These are phyloP conservation scores for Parnassius glacialis DNA, from an alignment of 2,888 invertebrate species.

Conservation along the genomic window DNA sequence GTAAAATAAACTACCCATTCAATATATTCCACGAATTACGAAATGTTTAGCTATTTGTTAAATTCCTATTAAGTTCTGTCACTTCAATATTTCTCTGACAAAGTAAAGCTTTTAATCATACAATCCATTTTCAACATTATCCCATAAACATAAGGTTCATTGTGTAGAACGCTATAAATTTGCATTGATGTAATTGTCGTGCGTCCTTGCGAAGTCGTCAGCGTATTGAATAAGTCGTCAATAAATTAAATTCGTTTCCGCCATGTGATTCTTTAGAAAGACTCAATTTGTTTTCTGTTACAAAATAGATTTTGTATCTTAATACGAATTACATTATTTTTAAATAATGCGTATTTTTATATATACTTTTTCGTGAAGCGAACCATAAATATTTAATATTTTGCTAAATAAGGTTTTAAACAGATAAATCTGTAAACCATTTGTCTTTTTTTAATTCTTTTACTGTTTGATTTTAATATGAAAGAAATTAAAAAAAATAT, in stretches of 20 bases:
- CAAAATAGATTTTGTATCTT: conserved; percentile 46
- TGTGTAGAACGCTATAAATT: conserved; percentile 32
- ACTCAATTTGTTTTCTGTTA: conserved; percentile 75
- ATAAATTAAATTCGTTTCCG: conserved; percentile 80
- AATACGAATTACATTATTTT: conserved; percentile 50
- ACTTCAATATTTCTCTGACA: conserved; percentile 57
- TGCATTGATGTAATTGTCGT: conserved; percentile 65
- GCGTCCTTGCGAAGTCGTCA: conserved; percentile 64
- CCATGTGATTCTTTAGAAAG: conserved; percentile 71
- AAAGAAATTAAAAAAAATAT: no score
- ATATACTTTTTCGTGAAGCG: neutral
- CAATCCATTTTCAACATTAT: conserved; percentile 38
- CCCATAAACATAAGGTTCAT: conserved; percentile 30
- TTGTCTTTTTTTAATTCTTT: no score
- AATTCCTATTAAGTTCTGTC: conserved; percentile 76
- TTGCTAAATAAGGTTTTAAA: neutral
- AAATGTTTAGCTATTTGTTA: conserved; percentile 80
- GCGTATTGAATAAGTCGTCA: conserved; percentile 70
- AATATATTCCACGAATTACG: conserved; percentile 75
- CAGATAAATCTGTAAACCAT: neutral
- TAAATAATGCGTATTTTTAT: conserved; percentile 50
- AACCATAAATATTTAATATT: neutral
- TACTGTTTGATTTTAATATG: no score
- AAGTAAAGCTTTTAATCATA: conserved; percentile 32
- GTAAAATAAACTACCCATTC: conserved; percentile 72